Base-by-base conservation (phyloP, 1,140 invertebrate genomes). In the Caenorhabditis latens region DNA sequence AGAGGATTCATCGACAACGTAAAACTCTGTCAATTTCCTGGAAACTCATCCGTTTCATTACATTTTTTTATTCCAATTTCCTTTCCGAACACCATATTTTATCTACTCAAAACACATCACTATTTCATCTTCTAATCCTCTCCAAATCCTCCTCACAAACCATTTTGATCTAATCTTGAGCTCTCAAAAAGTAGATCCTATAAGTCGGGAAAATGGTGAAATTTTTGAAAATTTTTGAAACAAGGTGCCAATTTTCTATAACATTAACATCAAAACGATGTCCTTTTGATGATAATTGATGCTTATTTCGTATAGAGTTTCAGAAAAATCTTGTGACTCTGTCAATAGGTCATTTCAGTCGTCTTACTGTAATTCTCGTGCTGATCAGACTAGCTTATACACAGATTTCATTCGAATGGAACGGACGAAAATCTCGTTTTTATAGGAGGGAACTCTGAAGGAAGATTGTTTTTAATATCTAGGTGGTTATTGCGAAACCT, bases 241-340 rank as follows among this genome's bases (percentile, higher is more conserved):
- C 13, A 65, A 65, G 16, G 21, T 42, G 63, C 63, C 9, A 8
- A 65, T 65, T 71, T 32, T 46, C 14, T 9, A 0, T 71, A 42
- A 43, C 11, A 71, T 71, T 71, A 32, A 19, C 7, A 32, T 32
- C 32, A 32, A 32, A 32, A 32, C 32, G 0, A 32, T 32, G 32
- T 32, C 32, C 32, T 32, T 32, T 32, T 65, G 6, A 1, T 71
- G 42, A 19, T 71, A 71, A 71, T 71, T 71, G 40, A 71, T 71
- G 65, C 40, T 46, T 46, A 71, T 71, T 71, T 63, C 11, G 65
- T 32, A 1, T 46, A n/a, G 65, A 43, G 42, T 71, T 71, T 71
- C 65, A 32, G 42, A 71, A 16, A 46, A 16, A 58, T 58, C 55
- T 19, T n/a, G n/a, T 58, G 19, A 58, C 21, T 58, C 24, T 63